Base-by-base conservation (phyloP, 1,140 invertebrate genomes). In the Aphidius gifuensis region DNA sequence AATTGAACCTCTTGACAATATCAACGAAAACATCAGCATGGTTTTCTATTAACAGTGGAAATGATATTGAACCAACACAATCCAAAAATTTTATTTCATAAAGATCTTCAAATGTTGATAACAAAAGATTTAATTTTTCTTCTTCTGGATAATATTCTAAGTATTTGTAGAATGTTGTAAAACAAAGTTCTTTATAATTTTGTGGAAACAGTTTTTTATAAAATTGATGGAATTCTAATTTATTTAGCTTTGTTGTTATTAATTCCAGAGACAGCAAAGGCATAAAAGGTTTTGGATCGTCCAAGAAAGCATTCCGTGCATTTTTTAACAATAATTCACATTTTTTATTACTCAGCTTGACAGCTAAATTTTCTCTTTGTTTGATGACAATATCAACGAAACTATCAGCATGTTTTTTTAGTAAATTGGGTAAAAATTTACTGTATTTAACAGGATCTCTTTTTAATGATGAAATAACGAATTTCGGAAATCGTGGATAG, bases 91-190 rank as follows among this genome's bases (percentile, higher is more conserved):
- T 32, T 32, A 32, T 32, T 32, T 1, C 23, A 32, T 32, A 32
- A 32, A 32, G 2, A 1, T 32, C 23, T 1, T 32, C 4, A 32
- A 32, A 32, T 4, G 1, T 32, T 32, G 23, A 32, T 4, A 32
- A 1, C 0, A 32, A 32, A 32, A 32, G 1, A 32, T 32, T 32
- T 32, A 32, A 32, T 32, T 32, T 32, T 32, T 32, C 23, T 32
- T 67, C 44, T 21, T 68, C 23, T 4, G 72, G 69, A 55, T 74
- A 72, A 39, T 71, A 64, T 1, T 65, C 4, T 5, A 79, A 60
- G 44, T 74, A 71, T 0, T 59, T 3, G 6, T 67, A 6, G 23
- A 73, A 54, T 0, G 21, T 1, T n/a, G 62, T 5, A 6, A 68
- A 65, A 0, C 58, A 0, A 21, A 75, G 73, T 1, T 69, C 16